These are phyloP conservation scores for Leucania comma DNA, from an alignment of 2,888 invertebrate genomes.

Conservation along the genomic window DNA sequence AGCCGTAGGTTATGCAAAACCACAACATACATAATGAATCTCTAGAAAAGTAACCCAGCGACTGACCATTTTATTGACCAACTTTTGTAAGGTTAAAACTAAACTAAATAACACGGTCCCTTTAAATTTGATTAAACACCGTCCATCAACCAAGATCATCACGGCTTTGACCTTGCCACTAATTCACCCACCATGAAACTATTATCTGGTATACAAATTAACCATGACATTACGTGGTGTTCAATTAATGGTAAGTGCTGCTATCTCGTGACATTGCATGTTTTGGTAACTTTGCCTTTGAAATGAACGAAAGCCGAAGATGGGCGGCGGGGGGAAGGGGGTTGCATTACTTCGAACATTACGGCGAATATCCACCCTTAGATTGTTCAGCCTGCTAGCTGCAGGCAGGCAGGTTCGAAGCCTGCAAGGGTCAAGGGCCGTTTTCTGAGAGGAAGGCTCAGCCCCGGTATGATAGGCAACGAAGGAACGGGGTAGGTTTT, in stretches of 20 bases:
- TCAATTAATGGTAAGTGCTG: slow-evolving; percentile 22
- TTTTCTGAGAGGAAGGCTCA: too few relatives aligned
- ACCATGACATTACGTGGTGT: slow-evolving; percentile 34
- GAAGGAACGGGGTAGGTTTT: too few relatives aligned
- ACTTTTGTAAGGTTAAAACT: neutral
- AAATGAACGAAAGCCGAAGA: neutral
- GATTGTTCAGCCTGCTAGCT: too few relatives aligned
- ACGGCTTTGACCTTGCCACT: slow-evolving; percentile 46
- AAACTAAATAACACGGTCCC: slow-evolving; percentile 6
- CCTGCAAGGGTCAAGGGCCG: too few relatives aligned
- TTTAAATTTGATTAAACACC: slow-evolving; percentile 31
- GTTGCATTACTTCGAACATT: too few relatives aligned
- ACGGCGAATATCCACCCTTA: too few relatives aligned
- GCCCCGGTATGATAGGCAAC: too few relatives aligned
- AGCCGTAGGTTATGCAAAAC: neutral
- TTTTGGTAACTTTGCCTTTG: neutral
- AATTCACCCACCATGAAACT: slow-evolving; percentile 47
- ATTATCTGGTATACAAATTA: slow-evolving; percentile 33
- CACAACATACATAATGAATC: neutral
- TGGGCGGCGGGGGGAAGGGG: too few relatives aligned
- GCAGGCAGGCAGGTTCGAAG: too few relatives aligned
- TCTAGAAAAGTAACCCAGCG: too few relatives aligned
- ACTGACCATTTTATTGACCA: neutral
- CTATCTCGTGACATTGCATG: slow-evolving; percentile 10
- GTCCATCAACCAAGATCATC: slow-evolving; percentile 19